Evolutionary conservation across 37 sponge, comb jelly and placozoan genomes (phyloP).

Genomic region (Cladorhizidae sp.): DNA sequence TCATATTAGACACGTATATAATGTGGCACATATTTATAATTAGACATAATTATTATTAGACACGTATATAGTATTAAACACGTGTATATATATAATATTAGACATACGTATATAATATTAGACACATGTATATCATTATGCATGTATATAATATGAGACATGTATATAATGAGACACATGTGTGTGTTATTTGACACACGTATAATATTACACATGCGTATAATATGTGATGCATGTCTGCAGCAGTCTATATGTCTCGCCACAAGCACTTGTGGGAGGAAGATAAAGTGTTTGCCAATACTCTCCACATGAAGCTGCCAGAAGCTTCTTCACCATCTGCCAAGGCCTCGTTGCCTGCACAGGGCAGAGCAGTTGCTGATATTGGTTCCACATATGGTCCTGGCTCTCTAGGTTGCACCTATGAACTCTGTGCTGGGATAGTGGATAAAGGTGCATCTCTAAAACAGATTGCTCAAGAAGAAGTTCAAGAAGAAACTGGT

Average conservation of each 20-base stretch:
- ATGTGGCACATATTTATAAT: no score
- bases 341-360: background rate
- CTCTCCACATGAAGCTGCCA: constrained; percentile 25
- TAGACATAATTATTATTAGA: no score
- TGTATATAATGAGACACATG: no score
- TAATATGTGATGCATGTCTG: background rate
- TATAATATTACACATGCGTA: no score
- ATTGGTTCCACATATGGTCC: constrained; percentile 46
- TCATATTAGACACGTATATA: no score
- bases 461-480: constrained; percentile 84
- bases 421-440: constrained; percentile 96
- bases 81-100: no score
- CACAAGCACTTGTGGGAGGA: constrained; percentile 51
- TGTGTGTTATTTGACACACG: no score
- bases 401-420: constrained; percentile 65
- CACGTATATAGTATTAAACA: no score
- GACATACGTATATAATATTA: no score
- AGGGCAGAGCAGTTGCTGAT: background rate
- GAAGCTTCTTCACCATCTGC: constrained; percentile 29
- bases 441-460: constrained; percentile 76
- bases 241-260: constrained; percentile 76
- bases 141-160: no score
- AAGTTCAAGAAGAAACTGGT: constrained; percentile 83
- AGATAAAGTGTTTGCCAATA: constrained; percentile 32
- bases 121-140: no score